Evolutionary conservation across 1,140 invertebrate species (phyloP).

Genomic region (Ephestia elutella): DNA sequence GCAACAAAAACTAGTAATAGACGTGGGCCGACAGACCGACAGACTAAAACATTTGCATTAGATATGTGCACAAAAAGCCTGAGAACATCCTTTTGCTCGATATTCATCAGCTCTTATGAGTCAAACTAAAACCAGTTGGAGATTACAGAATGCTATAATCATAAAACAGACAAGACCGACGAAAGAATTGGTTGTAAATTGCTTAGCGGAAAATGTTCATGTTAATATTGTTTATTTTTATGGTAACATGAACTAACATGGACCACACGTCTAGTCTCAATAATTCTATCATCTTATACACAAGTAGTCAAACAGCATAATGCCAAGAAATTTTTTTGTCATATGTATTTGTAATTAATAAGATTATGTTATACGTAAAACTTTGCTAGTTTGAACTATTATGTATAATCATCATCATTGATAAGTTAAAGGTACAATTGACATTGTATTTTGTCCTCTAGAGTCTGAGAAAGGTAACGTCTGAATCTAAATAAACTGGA

Average conservation of each 20-base stretch:
- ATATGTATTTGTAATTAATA: too few species aligned
- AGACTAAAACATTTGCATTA: slow-evolving; percentile 32
- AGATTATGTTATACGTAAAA: too few species aligned
- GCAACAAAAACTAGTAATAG: slow-evolving; percentile 8
- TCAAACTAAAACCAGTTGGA: slow-evolving; percentile 35
- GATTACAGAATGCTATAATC: neutral
- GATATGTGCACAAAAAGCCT: slow-evolving; percentile 32
- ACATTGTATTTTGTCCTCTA: neutral
- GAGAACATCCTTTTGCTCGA: slow-evolving; percentile 11
- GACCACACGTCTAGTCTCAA: neutral
- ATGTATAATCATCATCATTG: neutral
- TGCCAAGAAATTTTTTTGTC: too few species aligned
- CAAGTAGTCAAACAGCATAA: too few species aligned
- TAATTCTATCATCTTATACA: too few species aligned
- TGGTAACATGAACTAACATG: neutral
- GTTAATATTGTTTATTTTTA: slow-evolving; percentile 4
- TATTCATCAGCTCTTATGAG: slow-evolving; percentile 17
- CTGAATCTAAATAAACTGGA: neutral
- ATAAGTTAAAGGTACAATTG: neutral
- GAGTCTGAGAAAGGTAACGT: neutral
- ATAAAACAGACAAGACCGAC: neutral
- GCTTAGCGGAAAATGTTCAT: neutral
- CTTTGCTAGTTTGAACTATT: too few species aligned
- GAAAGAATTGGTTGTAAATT: neutral
- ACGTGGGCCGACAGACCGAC: slow-evolving; percentile 31